These are phyloP conservation scores for Hypotaenidia philippensis DNA, from an alignment of 2,797 vertebrate species.

Conservation along the genomic window DNA sequence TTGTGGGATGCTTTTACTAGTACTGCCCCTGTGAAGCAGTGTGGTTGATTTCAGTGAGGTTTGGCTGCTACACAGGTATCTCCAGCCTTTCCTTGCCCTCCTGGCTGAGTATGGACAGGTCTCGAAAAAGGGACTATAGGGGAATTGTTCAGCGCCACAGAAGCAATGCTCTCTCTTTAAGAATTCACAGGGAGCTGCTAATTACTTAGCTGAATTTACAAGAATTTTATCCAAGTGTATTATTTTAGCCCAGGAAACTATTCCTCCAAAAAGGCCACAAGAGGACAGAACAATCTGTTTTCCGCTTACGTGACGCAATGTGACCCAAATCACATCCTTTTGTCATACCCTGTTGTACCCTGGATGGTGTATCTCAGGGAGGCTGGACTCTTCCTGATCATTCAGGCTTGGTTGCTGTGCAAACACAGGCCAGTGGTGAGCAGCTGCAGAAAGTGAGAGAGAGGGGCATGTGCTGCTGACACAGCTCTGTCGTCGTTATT, in stretches of 20 bases:
- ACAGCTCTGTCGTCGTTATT: not conserved
- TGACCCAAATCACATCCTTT: not conserved
- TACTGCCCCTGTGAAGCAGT: not conserved
- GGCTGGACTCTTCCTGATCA: not conserved
- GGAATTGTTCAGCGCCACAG: not conserved
- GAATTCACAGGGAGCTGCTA: not conserved
- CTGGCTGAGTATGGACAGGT: not conserved
- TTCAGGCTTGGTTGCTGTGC: not conserved
- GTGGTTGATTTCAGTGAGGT: not conserved
- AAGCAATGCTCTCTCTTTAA: not conserved
- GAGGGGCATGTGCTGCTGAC: not conserved
- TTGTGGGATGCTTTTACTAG: not conserved
- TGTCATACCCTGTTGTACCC: not conserved
- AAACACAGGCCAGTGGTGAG: not conserved
- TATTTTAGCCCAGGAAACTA: not conserved
- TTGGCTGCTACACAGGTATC: not conserved
- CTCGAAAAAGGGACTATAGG: not conserved
- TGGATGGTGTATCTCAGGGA: not conserved
- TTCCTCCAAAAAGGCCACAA: not conserved
- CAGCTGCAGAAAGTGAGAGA: slow-evolving; percentile 42
- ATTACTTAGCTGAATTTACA: not conserved
- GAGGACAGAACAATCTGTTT: not conserved
- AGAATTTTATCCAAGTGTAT: not conserved
- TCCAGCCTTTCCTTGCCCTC: not conserved
- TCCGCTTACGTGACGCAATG: not conserved